Percentiles rank a stretch among this genome's conserved stretches.
phyloP scores from a whole-genome alignment of 1,140 invertebrate genomes.

The Drosophila punjabiensis region DNA sequence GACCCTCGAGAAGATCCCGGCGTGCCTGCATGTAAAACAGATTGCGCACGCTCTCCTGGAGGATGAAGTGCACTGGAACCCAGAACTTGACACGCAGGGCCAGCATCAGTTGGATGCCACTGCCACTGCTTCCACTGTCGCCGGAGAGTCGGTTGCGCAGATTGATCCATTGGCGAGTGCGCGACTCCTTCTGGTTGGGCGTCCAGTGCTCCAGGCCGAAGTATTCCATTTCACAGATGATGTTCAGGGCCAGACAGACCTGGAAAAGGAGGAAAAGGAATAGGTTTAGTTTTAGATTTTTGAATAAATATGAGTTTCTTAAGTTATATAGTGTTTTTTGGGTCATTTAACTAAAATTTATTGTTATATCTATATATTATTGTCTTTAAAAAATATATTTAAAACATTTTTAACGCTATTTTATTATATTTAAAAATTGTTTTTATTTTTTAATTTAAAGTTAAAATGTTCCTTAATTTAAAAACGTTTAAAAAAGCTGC shows the following conservation, averaged over 20 bases:
- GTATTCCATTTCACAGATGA: conserved; percentile 94
- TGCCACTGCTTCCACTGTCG: conserved; percentile 87
- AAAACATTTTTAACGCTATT: no score
- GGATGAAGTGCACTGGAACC: conserved; percentile 94
- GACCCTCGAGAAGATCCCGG: conserved; percentile 90
- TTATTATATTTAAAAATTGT: no score
- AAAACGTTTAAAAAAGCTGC: background rate
- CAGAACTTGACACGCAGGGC: conserved; percentile 93
- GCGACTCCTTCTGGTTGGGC: conserved; percentile 79
- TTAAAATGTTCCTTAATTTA: background rate
- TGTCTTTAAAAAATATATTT: background rate
- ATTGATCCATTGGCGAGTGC: conserved; percentile 91
- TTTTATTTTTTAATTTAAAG: background rate
- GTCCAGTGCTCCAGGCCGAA: conserved; percentile 89
- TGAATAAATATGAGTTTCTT: background rate
- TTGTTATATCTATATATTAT: no score
- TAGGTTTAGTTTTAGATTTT: background rate
- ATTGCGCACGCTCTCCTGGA: conserved; percentile 93
- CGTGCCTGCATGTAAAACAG: conserved; percentile 94
- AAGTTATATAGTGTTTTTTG: background rate
- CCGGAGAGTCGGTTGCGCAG: conserved; percentile 90
- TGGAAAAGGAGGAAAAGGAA: conserved; percentile 85
- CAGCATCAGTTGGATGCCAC: conserved; percentile 86
- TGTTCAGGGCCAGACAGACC: conserved; percentile 93
- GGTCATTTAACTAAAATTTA: background rate